Evolutionary conservation across 2,888 invertebrate species (phyloP).

Genomic region (Acrocera orbiculus): DNA sequence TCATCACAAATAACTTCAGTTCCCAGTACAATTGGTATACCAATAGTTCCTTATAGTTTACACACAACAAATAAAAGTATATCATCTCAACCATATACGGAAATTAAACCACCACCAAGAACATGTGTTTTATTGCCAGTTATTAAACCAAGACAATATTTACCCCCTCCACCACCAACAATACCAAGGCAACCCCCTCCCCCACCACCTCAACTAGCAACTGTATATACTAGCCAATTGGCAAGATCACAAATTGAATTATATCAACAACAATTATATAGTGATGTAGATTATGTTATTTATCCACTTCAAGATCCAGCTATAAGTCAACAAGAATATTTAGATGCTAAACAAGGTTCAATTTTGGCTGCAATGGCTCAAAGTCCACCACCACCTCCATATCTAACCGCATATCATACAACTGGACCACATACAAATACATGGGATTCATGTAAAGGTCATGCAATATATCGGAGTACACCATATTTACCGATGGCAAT

Average conservation of each 20-base stretch:
- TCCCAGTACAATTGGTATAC: constrained; percentile 28
- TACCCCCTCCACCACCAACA: constrained; percentile 52
- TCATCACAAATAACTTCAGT: constrained; percentile 25
- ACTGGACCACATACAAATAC: constrained; percentile 19
- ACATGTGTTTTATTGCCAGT: constrained; percentile 40
- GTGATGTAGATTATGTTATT: constrained; percentile 82
- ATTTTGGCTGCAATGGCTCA: constrained; percentile 49
- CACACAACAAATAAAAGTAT: constrained; percentile 45
- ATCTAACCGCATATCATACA: constrained; percentile 38
- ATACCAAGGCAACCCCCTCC: constrained; percentile 42
- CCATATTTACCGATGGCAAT: constrained; percentile 55
- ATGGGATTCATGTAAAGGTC: constrained; percentile 39
- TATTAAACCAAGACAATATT: constrained; percentile 41
- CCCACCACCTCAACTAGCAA: constrained; percentile 48
- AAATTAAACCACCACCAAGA: constrained; percentile 32
- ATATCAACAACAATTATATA: constrained; percentile 76
- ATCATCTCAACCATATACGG: constrained; percentile 35
- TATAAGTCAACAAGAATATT: constrained; percentile 76
- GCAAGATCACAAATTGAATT: constrained; percentile 64
- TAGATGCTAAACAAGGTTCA: constrained; percentile 59
- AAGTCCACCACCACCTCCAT: constrained; percentile 39
- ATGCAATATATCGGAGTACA: constrained; percentile 64
- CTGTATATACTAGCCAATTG: constrained; percentile 50
- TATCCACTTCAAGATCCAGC: constrained; percentile 80
- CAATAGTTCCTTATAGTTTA: constrained; percentile 36